phyloP scores from a whole-genome alignment of 2,113 vertebrate genomes.

The Gavialis gangeticus region DNA sequence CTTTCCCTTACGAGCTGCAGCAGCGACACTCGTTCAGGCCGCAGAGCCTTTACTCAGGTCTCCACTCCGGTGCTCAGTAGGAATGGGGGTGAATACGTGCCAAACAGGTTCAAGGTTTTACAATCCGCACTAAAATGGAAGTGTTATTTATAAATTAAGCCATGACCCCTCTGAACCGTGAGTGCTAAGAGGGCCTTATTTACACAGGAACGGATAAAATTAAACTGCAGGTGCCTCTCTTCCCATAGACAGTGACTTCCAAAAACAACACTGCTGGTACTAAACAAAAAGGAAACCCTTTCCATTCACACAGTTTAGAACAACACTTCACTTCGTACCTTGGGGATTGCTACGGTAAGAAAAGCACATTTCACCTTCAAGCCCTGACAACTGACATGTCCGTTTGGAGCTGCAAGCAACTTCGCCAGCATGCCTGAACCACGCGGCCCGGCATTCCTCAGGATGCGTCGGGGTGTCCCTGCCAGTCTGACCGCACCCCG shows the following conservation, averaged over 20 bases:
- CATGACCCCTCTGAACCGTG: slow-evolving; percentile 8
- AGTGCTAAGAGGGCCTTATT: slow-evolving; percentile 10
- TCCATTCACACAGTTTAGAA: slow-evolving; percentile 21
- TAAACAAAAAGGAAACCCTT: slow-evolving; percentile 33
- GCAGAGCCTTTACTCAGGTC: neutral
- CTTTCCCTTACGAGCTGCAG: neutral
- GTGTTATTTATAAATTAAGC: slow-evolving; percentile 64
- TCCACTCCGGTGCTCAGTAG: neutral
- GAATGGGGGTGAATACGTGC: neutral
- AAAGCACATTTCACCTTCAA: neutral
- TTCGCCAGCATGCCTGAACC: neutral
- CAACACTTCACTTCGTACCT: slow-evolving; percentile 39
- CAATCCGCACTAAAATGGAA: slow-evolving; percentile 57
- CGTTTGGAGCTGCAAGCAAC: accelerated
- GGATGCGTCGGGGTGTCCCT: too few species aligned
- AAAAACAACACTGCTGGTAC: slow-evolving; percentile 52
- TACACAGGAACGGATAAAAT: slow-evolving; percentile 52
- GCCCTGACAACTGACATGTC: neutral
- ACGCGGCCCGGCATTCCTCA: too few species aligned
- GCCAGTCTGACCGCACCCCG: too few species aligned
- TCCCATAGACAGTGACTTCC: slow-evolving; percentile 64
- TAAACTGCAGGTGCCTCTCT: slow-evolving; percentile 67
- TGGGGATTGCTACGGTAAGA: neutral
- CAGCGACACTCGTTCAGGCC: neutral
- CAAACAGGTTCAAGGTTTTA: slow-evolving; percentile 61